A percentile compares a stretch with the other conserved stretches of the same genome.
These are phyloP conservation scores for Bugulina stolonifera DNA, from an alignment of 2,888 invertebrate species.

Conservation along the genomic window DNA sequence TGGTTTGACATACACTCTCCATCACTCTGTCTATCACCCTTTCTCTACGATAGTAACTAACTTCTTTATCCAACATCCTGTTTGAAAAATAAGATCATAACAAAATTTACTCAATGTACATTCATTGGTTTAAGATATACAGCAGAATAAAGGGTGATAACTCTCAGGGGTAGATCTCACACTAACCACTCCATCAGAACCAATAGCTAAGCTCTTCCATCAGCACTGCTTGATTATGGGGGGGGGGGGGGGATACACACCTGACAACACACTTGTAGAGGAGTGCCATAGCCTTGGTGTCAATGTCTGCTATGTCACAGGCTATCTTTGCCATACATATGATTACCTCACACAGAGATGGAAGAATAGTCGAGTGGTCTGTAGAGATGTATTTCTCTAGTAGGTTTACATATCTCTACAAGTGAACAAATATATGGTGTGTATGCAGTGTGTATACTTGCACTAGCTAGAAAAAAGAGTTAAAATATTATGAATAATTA, in stretches of 20 bases:
- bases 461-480: too few relatives aligned
- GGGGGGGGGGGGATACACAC: background rate
- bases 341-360: background rate
- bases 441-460: too few relatives aligned
- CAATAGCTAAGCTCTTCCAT: too few relatives aligned
- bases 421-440: too few relatives aligned
- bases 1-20: background rate
- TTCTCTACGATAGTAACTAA: background rate
- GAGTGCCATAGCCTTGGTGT: slow-evolving; percentile 15
- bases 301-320: background rate
- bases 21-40: background rate
- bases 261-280: slow-evolving; percentile 8
- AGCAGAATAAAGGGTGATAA: too few relatives aligned
- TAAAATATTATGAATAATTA: too few relatives aligned
- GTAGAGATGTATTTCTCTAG: background rate
- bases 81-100: too few relatives aligned
- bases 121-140: too few relatives aligned
- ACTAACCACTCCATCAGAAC: too few relatives aligned
- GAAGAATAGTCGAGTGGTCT: background rate
- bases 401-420: background rate
- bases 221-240: too few relatives aligned
- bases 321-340: background rate
- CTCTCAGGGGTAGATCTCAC: too few relatives aligned
- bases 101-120: too few relatives aligned
- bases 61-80: background rate